These are phyloP conservation scores for Drosophila fungiperda DNA, from an alignment of 2,888 invertebrate genomes.

Conservation along the genomic window DNA sequence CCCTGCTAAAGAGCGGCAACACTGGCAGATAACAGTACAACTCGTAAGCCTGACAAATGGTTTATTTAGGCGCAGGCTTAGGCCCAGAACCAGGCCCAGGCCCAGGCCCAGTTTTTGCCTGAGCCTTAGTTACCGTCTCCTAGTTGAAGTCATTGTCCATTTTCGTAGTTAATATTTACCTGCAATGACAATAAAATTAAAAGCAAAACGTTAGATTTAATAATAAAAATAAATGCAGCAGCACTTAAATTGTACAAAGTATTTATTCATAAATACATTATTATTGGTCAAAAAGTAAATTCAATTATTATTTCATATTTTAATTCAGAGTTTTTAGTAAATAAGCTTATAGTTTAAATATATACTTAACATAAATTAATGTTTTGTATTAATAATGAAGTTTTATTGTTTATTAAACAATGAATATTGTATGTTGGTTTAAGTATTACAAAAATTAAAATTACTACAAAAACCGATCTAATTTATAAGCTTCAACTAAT, in stretches of 20 bases:
- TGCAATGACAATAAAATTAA: conserved; percentile 43
- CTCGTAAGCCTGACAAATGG: conserved; percentile 71
- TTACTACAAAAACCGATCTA: neutral
- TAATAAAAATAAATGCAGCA: neutral
- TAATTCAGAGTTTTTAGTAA: neutral
- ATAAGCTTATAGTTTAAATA: neutral
- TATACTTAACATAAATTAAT: neutral
- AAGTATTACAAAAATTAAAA: too few species aligned
- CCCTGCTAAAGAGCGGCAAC: neutral
- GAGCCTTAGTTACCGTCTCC: neutral
- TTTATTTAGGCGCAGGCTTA: conserved; percentile 67
- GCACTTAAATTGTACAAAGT: neutral
- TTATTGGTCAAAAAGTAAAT: neutral
- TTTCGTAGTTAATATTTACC: conserved; percentile 42
- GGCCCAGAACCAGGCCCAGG: neutral
- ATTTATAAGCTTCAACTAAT: neutral
- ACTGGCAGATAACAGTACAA: conserved; percentile 31
- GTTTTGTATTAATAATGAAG: too few species aligned
- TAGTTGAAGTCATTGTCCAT: conserved; percentile 5
- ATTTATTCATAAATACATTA: neutral
- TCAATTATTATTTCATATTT: too few species aligned
- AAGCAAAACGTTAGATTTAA: conserved; percentile 21
- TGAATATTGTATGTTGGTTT: neutral
- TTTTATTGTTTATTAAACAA: neutral
- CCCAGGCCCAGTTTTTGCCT: neutral